phyloP scores from a whole-genome alignment of 2,888 invertebrate genomes.

The Toxonevra muliebris region DNA sequence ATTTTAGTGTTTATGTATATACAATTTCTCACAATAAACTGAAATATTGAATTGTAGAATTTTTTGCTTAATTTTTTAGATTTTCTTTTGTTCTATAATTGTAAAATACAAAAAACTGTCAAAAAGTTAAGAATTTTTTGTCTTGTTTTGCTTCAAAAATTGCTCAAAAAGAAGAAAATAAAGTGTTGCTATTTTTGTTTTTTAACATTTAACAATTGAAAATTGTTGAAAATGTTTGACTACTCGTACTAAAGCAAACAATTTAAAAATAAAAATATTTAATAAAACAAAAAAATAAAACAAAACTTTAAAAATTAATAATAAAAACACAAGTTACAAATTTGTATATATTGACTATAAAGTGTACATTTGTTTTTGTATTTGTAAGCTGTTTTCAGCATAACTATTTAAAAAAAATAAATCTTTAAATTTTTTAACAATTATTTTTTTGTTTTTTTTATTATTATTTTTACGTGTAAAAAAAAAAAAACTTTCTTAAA shows the following conservation, averaged over 20 bases:
- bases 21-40: neutral
- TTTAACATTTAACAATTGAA: neutral
- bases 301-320: too few relatives aligned
- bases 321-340: neutral
- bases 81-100: slow-evolving; percentile 15
- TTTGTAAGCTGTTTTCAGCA: slow-evolving; percentile 16
- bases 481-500: too few relatives aligned
- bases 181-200: neutral
- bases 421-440: slow-evolving; percentile 6
- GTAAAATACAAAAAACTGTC: slow-evolving; percentile 9
- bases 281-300: slow-evolving; percentile 3
- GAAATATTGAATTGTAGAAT: neutral
- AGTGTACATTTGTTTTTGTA: slow-evolving; percentile 21
- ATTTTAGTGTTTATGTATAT: neutral
- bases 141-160: slow-evolving; percentile 1
- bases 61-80: slow-evolving; percentile 13
- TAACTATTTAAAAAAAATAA: neutral
- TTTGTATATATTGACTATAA: slow-evolving; percentile 19
- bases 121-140: slow-evolving; percentile 8
- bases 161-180: neutral
- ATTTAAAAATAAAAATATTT: slow-evolving; percentile 16
- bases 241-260: neutral
- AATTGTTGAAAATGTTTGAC: neutral
- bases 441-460: slow-evolving; percentile 11
- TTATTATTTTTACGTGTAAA: neutral